These are phyloP conservation scores for Nephrocerus scutellatus DNA, from an alignment of 2,888 invertebrate species.

Conservation along the genomic window DNA sequence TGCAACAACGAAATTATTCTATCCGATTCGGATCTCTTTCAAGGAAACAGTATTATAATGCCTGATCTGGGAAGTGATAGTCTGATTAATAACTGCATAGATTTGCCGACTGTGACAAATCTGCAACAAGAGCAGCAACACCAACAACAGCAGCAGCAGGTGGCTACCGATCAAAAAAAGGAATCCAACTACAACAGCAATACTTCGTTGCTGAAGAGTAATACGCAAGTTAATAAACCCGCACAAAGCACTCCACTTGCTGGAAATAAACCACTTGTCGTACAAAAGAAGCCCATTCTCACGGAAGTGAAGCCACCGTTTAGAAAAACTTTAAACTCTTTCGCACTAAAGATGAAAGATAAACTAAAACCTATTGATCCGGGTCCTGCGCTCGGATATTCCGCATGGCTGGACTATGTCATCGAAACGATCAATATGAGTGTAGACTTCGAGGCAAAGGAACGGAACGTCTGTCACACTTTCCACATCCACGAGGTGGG, in stretches of 20 bases:
- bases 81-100: neutral
- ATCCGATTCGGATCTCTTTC: slow-evolving; percentile 25
- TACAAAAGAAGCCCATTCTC: no score
- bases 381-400: slow-evolving; percentile 49
- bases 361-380: no score
- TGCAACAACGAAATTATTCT: slow-evolving; percentile 36
- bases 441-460: slow-evolving; percentile 63
- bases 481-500: slow-evolving; percentile 62
- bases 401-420: slow-evolving; percentile 67
- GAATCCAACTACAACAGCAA: no score
- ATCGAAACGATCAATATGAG: slow-evolving; percentile 70
- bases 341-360: no score
- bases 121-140: neutral
- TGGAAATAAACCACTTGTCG: no score
- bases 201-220: no score
- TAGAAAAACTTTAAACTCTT: no score
- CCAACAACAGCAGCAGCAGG: neutral
- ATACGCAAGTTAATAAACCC: no score
- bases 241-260: no score
- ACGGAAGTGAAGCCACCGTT: no score
- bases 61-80: slow-evolving; percentile 11
- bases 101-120: neutral
- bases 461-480: slow-evolving; percentile 58
- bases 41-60: slow-evolving; percentile 31
- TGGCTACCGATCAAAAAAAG: no score